Conservation (phyloP, 1,140 invertebrate genomes). For the Proctacanthus coquilletti region DNA sequence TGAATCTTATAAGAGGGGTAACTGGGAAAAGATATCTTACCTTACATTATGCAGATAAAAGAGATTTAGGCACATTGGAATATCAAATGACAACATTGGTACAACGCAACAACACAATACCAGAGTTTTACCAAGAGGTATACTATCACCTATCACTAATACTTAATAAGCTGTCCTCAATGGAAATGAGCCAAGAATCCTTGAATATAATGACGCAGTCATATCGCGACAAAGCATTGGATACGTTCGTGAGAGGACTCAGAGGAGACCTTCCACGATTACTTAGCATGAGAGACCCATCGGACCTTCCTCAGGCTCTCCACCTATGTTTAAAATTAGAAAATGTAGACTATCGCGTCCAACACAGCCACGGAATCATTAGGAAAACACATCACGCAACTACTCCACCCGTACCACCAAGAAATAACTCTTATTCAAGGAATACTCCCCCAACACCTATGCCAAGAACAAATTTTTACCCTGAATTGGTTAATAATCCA, state of each 20-base stretch:
- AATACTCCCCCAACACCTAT: neutral
- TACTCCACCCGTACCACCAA: neutral
- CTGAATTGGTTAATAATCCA: too few species aligned
- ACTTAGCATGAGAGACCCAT: constrained; percentile 7
- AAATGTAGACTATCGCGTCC: constrained; percentile 7
- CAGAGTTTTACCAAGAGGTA: constrained; percentile 2
- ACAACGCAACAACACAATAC: neutral
- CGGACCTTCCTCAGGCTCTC: constrained; percentile 7
- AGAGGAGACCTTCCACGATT: constrained; percentile 6
- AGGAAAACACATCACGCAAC: neutral
- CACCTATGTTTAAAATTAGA: constrained; percentile 10
- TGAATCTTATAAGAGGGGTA: neutral
- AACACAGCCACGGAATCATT: neutral
- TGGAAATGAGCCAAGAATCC: neutral
- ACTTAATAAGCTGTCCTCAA: neutral
- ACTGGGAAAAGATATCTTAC: neutral
- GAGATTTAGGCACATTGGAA: constrained; percentile 3
- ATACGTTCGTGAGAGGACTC: constrained; percentile 5
- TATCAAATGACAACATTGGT: constrained; percentile 4
- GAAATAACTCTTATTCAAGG: too few species aligned
- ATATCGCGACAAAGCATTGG: constrained; percentile 8
- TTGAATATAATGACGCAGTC: constrained; percentile 3
- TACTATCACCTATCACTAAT: constrained; percentile 1
- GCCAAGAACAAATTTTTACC: neutral
- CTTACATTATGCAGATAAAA: constrained; percentile 2